These are phyloP conservation scores for Drosophila meridiana DNA, from an alignment of 2,888 invertebrate species.

Conservation along the genomic window DNA sequence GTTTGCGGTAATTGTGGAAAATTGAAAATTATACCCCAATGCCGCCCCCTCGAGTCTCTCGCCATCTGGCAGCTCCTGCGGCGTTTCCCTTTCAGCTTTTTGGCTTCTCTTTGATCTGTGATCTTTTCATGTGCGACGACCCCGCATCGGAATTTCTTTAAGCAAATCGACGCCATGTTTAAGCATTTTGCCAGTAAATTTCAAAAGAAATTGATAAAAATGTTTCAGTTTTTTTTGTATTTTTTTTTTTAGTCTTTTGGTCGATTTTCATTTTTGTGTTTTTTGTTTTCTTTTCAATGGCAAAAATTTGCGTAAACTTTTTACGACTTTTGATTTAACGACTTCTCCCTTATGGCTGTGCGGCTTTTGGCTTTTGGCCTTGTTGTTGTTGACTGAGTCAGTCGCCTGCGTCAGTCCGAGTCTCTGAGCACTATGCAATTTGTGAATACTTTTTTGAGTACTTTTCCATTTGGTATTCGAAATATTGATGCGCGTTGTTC, in stretches of 20 bases:
- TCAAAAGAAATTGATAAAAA: constrained; percentile 78
- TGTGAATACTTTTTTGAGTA: constrained; percentile 40
- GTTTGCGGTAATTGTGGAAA: constrained; percentile 74
- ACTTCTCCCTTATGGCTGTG: constrained; percentile 57
- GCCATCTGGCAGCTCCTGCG: background rate
- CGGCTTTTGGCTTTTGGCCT: constrained; percentile 26
- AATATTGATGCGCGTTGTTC: background rate
- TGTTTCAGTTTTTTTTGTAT: constrained; percentile 25
- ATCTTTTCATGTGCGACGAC: constrained; percentile 67
- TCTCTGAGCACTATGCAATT: constrained; percentile 30
- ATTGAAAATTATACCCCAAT: constrained; percentile 69
- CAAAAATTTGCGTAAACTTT: constrained; percentile 71
- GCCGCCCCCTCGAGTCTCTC: background rate
- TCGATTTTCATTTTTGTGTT: constrained; percentile 19
- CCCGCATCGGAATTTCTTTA: constrained; percentile 73
- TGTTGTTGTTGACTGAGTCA: constrained; percentile 27
- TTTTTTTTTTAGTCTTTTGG: background rate
- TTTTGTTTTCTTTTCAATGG: constrained; percentile 39
- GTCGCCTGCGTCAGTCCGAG: constrained; percentile 47
- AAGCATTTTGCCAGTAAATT: constrained; percentile 81
- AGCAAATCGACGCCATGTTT: constrained; percentile 83
- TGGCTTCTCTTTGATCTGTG: constrained; percentile 70
- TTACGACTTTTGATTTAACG: constrained; percentile 70
- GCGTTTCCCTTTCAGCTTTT: constrained; percentile 3
- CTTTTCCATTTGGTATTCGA: constrained; percentile 19